These are phyloP conservation scores for Orchestia grillus DNA, from an alignment of 1,140 invertebrate genomes.

Conservation along the genomic window DNA sequence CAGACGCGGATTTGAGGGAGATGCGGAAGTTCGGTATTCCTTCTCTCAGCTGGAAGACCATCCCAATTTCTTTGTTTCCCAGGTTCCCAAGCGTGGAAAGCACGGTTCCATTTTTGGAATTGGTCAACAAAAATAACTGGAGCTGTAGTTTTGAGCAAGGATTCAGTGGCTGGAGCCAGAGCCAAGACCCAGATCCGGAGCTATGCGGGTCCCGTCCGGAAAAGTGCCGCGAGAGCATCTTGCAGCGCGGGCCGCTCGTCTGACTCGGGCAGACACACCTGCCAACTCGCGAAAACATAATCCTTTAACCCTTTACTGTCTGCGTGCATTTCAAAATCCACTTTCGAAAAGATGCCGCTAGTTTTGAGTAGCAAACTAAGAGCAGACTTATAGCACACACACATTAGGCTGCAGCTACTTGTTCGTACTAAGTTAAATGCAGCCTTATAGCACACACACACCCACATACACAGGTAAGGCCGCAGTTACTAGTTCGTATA, in stretches of 20 bases:
- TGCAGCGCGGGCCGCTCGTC: neutral
- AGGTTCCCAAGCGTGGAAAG: neutral
- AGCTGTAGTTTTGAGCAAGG: conserved; percentile 50
- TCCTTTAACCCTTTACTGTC: neutral
- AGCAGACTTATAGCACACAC: no score
- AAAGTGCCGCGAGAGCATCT: conserved; percentile 14
- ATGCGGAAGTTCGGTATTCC: neutral
- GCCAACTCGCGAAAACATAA: conserved; percentile 45
- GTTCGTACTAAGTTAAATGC: no score
- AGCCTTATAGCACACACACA: no score
- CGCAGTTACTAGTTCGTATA: no score
- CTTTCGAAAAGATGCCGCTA: neutral
- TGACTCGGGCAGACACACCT: conserved; percentile 32
- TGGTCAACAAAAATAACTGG: neutral
- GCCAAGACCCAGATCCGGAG: conserved; percentile 16
- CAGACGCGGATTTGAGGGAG: neutral
- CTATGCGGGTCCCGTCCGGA: neutral
- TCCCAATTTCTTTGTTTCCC: neutral
- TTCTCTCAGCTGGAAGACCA: neutral
- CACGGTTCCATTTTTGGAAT: conserved; percentile 30
- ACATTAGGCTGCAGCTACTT: no score
- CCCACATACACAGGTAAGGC: no score
- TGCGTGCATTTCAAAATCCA: no score
- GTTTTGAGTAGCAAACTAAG: no score
- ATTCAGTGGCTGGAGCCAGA: conserved; percentile 15